A percentile compares a stretch with the other conserved stretches of the same genome.
These are phyloP conservation scores for Kryptopterus vitreolus DNA, from an alignment of 2,797 vertebrate species.

Conservation along the genomic window DNA sequence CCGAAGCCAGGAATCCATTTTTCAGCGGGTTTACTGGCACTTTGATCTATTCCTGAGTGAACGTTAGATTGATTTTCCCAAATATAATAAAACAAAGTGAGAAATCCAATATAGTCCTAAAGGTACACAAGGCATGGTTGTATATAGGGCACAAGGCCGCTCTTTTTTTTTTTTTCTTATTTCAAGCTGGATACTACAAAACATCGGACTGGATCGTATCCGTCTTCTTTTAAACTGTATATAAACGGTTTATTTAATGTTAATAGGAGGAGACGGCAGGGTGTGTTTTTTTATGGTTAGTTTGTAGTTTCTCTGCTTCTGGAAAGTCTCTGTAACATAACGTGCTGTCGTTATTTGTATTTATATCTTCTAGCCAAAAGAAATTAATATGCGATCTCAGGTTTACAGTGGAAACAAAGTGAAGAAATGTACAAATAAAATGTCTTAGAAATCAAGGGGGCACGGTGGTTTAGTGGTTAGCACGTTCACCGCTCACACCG, in stretches of 20 bases:
- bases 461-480: too few relatives aligned
- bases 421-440: too few relatives aligned
- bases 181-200: background rate
- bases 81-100: conserved; percentile 4
- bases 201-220: background rate
- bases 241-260: background rate
- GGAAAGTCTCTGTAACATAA: background rate
- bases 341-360: background rate
- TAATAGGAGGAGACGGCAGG: background rate
- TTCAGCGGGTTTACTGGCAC: conserved; percentile 11
- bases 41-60: conserved; percentile 24
- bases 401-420: background rate
- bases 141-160: background rate
- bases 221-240: background rate
- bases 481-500: too few relatives aligned
- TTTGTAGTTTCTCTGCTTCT: background rate
- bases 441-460: too few relatives aligned
- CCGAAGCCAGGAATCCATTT: conserved; percentile 18
- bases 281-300: too few relatives aligned
- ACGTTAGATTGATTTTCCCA: background rate
- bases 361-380: background rate
- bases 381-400: background rate
- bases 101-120: background rate
- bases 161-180: background rate
- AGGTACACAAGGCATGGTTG: background rate